Evolutionary conservation across 1,140 invertebrate species (phyloP).

Genomic region (Hyles euphorbiae): DNA sequence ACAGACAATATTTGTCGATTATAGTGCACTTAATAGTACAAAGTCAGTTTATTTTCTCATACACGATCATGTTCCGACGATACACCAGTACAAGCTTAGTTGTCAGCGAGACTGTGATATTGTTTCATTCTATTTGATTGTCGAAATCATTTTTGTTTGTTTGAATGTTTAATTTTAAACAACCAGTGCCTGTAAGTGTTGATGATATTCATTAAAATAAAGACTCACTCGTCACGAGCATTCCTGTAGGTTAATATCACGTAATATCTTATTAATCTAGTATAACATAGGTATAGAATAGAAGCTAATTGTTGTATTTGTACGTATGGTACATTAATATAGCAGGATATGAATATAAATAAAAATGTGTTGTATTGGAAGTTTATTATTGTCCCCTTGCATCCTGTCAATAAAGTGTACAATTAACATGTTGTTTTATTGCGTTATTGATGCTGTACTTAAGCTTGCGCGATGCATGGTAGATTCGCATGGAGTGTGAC

Average conservation of each 20-base stretch:
- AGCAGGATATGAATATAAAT: slow-evolving; percentile 31
- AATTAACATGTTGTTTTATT: slow-evolving; percentile 58
- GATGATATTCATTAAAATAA: slow-evolving; percentile 64
- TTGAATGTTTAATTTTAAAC: slow-evolving; percentile 6
- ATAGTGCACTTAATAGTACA: slow-evolving; percentile 64
- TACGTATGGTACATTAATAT: slow-evolving; percentile 7
- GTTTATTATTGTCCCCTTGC: slow-evolving; percentile 48
- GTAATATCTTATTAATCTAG: slow-evolving; percentile 30
- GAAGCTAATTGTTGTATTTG: slow-evolving; percentile 17
- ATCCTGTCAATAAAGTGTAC: slow-evolving; percentile 49
- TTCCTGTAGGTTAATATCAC: slow-evolving; percentile 33
- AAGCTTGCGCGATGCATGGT: slow-evolving; percentile 15
- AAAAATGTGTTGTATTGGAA: slow-evolving; percentile 43
- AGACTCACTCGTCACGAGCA: slow-evolving; percentile 37
- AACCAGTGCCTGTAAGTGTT: slow-evolving; percentile 69
- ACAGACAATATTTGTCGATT: slow-evolving; percentile 30
- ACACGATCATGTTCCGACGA: slow-evolving; percentile 54
- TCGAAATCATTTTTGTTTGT: slow-evolving; percentile 24
- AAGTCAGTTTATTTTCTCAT: slow-evolving; percentile 33
- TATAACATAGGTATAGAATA: slow-evolving; percentile 29
- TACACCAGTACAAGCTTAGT: slow-evolving; percentile 22
- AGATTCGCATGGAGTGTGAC: not conserved
- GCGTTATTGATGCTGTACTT: slow-evolving; percentile 33
- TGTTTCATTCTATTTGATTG: slow-evolving; percentile 38
- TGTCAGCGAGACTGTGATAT: slow-evolving; percentile 44